Conservation (phyloP, 1,140 invertebrate genomes). For the Ctenoplectra terminalis region DNA sequence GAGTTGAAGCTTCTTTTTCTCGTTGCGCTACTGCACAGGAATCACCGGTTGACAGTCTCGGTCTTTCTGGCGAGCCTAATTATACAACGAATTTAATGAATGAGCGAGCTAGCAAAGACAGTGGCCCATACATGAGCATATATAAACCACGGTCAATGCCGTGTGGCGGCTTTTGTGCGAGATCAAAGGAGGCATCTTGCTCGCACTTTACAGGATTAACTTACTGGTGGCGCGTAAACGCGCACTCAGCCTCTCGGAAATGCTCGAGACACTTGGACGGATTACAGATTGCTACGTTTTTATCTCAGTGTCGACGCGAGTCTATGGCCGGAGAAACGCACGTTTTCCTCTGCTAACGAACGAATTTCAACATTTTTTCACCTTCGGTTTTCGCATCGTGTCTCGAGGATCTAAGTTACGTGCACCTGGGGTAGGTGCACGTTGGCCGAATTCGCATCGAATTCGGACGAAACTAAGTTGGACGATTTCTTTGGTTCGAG, state of each 20-base stretch:
- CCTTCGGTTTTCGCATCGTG: too few species aligned
- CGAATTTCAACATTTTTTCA: too few species aligned
- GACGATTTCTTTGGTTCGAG: neutral
- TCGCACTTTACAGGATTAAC: slow-evolving; percentile 67
- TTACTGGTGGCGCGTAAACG: slow-evolving; percentile 55
- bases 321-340: neutral
- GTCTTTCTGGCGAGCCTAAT: slow-evolving; percentile 75
- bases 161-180: slow-evolving; percentile 80
- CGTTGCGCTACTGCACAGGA: slow-evolving; percentile 26
- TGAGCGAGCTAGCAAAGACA: slow-evolving; percentile 82
- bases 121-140: slow-evolving; percentile 79
- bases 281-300: slow-evolving; percentile 53
- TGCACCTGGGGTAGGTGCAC: too few species aligned
- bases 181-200: slow-evolving; percentile 77
- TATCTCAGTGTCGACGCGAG: slow-evolving; percentile 40
- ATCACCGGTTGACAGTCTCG: slow-evolving; percentile 39
- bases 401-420: too few species aligned
- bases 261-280: slow-evolving; percentile 46
- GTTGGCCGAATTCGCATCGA: too few species aligned
- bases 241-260: slow-evolving; percentile 43
- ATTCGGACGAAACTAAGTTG: neutral
- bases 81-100: slow-evolving; percentile 83
- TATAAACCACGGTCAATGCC: slow-evolving; percentile 83
- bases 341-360: neutral
- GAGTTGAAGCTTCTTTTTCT: slow-evolving; percentile 21